phyloP scores from a whole-genome alignment of 2,888 invertebrate species.

The Macaria notata region DNA sequence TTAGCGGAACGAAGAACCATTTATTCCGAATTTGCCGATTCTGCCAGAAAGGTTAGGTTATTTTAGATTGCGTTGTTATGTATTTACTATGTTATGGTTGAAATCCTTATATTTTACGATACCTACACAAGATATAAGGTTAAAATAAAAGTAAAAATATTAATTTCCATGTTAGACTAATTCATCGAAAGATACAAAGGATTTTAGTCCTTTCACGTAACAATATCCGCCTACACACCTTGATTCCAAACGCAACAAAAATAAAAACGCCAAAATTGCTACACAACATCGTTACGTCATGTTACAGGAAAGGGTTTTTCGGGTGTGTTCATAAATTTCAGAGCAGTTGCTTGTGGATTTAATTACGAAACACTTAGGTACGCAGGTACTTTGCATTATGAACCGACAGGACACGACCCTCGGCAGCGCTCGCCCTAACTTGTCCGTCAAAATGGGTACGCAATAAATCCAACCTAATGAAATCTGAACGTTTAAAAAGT shows the following conservation, averaged over 20 bases:
- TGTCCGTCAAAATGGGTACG: constrained; percentile 26
- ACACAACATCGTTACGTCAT: constrained; percentile 20
- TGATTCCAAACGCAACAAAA: too few relatives aligned
- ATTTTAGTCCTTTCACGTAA: too few relatives aligned
- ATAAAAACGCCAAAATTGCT: constrained; percentile 3
- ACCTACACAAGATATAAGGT: too few relatives aligned
- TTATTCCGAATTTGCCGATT: constrained; percentile 2
- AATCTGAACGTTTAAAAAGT: constrained; percentile 19
- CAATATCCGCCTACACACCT: too few relatives aligned
- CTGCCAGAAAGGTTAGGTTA: too few relatives aligned
- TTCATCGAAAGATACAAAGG: too few relatives aligned
- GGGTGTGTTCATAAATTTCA: constrained; percentile 31
- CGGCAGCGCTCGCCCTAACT: constrained; percentile 15
- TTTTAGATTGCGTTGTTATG: too few relatives aligned
- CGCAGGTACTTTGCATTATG: constrained; percentile 29
- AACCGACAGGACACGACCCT: constrained; percentile 27
- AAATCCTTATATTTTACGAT: too few relatives aligned
- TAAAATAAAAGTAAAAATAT: too few relatives aligned
- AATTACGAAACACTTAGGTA: constrained; percentile 32
- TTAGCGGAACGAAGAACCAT: constrained; percentile 10
- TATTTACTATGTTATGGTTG: too few relatives aligned
- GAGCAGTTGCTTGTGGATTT: constrained; percentile 32
- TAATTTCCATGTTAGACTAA: too few relatives aligned
- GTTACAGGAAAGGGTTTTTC: constrained; percentile 24
- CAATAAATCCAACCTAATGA: constrained; percentile 23